Evolutionary conservation across 2,113 vertebrate genomes (phyloP).

Genomic region (Hoplias malabaricus): DNA sequence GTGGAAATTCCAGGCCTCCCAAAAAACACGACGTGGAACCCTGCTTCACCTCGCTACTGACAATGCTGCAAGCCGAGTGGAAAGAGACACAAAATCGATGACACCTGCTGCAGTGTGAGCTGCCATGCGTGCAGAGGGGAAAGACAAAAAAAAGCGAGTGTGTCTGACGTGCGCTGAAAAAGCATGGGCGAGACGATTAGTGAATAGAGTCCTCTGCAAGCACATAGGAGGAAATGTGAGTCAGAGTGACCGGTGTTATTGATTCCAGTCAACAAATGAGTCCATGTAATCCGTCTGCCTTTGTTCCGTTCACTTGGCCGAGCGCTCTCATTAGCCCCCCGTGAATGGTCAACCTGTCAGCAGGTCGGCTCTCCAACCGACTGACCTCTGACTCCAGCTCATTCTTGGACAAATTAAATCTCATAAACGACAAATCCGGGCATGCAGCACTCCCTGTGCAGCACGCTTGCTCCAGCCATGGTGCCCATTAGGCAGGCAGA

Average conservation of each 20-base stretch:
- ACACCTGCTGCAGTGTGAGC: slow-evolving; percentile 10
- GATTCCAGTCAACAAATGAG: slow-evolving; percentile 70
- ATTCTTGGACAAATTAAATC: slow-evolving; percentile 83
- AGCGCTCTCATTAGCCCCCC: slow-evolving; percentile 80
- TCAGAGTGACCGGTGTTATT: slow-evolving; percentile 65
- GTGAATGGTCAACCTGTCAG: slow-evolving; percentile 74
- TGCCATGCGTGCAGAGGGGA: not conserved
- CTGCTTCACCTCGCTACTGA: not conserved
- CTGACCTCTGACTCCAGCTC: slow-evolving; percentile 79
- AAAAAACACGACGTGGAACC: slow-evolving; percentile 5
- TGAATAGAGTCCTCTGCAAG: slow-evolving; percentile 60
- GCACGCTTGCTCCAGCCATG: slow-evolving; percentile 18
- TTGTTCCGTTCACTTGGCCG: slow-evolving; percentile 74
- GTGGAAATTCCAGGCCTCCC: slow-evolving; percentile 22
- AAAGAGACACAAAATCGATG: slow-evolving; percentile 43
- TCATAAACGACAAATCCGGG: slow-evolving; percentile 78
- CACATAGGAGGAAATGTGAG: slow-evolving; percentile 55
- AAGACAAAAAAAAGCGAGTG: slow-evolving; percentile 1
- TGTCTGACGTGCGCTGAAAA: slow-evolving; percentile 10
- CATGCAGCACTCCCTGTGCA: slow-evolving; percentile 60
- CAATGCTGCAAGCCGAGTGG: slow-evolving; percentile 27
- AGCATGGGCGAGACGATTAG: slow-evolving; percentile 36
- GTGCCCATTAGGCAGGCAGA: slow-evolving; percentile 44
- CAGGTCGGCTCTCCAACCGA: slow-evolving; percentile 73
- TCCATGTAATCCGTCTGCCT: slow-evolving; percentile 75